Conservation (phyloP, 2,888 invertebrate genomes). For the Pinctada fucata region DNA sequence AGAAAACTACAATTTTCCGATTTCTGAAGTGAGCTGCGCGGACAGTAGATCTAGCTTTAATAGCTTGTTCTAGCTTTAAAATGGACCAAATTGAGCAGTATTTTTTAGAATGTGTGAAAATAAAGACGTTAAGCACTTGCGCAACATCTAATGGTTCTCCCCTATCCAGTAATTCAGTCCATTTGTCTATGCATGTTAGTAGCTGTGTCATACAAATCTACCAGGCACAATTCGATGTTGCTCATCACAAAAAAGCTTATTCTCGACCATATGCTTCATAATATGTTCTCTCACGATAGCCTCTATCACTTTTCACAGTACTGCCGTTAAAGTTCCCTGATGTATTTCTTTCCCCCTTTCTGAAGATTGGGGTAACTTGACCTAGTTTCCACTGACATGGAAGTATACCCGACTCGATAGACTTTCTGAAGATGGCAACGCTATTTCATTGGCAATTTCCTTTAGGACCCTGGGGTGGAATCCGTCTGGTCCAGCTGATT, state of each 20-base stretch:
- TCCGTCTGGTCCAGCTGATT: neutral
- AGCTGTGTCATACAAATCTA: neutral
- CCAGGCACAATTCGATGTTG: neutral
- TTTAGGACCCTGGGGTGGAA: neutral
- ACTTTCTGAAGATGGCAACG: neutral
- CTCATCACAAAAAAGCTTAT: constrained; percentile 1
- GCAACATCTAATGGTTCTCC: too few relatives aligned
- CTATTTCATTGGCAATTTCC: neutral
- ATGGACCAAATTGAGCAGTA: too few relatives aligned
- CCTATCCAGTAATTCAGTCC: too few relatives aligned
- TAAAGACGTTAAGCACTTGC: too few relatives aligned
- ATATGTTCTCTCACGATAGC: neutral
- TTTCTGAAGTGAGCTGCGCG: too few relatives aligned
- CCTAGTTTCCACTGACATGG: neutral
- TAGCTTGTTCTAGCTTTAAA: too few relatives aligned
- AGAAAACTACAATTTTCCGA: too few relatives aligned
- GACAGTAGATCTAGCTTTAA: too few relatives aligned
- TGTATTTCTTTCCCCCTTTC: neutral
- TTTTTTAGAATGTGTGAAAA: too few relatives aligned
- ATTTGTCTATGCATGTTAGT: too few relatives aligned
- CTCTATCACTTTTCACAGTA: neutral
- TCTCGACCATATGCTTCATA: neutral
- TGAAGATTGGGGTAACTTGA: neutral
- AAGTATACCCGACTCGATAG: neutral
- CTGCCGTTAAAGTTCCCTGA: neutral